Evolutionary conservation across 2,888 invertebrate species (phyloP).

Genomic region (Meta bourneti): DNA sequence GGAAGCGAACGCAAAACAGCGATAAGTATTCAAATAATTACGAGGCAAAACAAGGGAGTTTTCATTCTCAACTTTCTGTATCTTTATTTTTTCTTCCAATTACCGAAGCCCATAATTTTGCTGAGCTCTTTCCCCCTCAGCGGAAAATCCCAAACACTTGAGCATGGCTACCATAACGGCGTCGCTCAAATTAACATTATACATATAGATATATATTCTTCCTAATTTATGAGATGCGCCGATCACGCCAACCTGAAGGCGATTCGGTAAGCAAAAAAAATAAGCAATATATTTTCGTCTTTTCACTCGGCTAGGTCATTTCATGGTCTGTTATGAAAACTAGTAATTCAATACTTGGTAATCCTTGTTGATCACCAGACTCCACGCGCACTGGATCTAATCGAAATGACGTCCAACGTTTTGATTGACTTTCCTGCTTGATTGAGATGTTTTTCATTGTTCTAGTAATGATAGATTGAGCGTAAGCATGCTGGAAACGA

Average conservation of each 20-base stretch:
- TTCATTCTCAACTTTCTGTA: slow-evolving; percentile 29
- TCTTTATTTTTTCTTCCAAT: slow-evolving; percentile 39
- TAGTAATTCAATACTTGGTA: slow-evolving; percentile 45
- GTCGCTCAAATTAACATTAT: slow-evolving; percentile 30
- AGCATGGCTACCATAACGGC: not conserved
- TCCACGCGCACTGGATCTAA: slow-evolving; percentile 3
- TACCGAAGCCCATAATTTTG: slow-evolving; percentile 42
- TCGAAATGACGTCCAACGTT: slow-evolving; percentile 5
- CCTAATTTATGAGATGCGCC: slow-evolving; percentile 22
- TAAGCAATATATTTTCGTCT: slow-evolving; percentile 21
- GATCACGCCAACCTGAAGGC: slow-evolving; percentile 23
- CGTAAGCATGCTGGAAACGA: not conserved
- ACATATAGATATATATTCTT: not conserved
- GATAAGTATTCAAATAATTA: slow-evolving; percentile 59
- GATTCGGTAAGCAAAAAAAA: slow-evolving; percentile 15
- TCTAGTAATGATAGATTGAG: slow-evolving; percentile 19
- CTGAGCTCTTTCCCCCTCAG: not conserved
- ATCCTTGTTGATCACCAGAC: not conserved
- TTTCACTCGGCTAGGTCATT: slow-evolving; percentile 33
- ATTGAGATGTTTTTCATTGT: slow-evolving; percentile 42
- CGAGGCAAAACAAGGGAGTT: slow-evolving; percentile 45
- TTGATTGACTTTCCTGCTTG: slow-evolving; percentile 5
- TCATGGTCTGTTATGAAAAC: slow-evolving; percentile 38
- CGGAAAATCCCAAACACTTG: slow-evolving; percentile 18
- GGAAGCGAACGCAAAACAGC: not conserved